A percentile compares a stretch with the other conserved stretches of the same genome.
phyloP scores from a whole-genome alignment of 92 coral and sea anemone species.

The Porites divaricata region DNA sequence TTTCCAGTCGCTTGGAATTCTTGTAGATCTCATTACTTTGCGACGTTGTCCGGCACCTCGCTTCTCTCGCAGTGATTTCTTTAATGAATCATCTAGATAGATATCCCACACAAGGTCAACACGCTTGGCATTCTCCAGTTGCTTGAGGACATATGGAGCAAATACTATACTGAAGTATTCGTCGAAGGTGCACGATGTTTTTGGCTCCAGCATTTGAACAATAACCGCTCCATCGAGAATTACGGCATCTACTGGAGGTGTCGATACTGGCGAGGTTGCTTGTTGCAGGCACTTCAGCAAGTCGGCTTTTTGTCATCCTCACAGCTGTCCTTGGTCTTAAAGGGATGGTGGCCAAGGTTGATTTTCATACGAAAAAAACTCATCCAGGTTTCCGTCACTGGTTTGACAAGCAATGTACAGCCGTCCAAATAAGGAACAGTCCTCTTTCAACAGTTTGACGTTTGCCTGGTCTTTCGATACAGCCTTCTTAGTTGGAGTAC shows the following conservation, averaged over 20 bases:
- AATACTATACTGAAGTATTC: slow-evolving; percentile 73
- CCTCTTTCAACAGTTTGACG: slow-evolving; percentile 57
- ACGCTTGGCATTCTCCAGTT: slow-evolving; percentile 63
- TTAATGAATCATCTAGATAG: slow-evolving; percentile 65
- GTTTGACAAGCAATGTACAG: slow-evolving; percentile 72
- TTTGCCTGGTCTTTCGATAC: slow-evolving; percentile 62
- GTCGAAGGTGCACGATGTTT: slow-evolving; percentile 67
- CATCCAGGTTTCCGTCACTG: slow-evolving; percentile 73
- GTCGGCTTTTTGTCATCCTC: slow-evolving; percentile 81
- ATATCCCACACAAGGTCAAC: slow-evolving; percentile 78
- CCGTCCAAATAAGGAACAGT: slow-evolving; percentile 57
- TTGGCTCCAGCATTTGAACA: slow-evolving; percentile 71
- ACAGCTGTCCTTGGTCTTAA: slow-evolving; percentile 61
- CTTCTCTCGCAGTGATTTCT: slow-evolving; percentile 70
- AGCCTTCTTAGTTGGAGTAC: slow-evolving; percentile 45
- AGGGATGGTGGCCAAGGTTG: slow-evolving; percentile 85
- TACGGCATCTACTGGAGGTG: slow-evolving; percentile 63
- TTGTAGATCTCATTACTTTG: slow-evolving; percentile 62
- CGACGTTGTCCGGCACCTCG: slow-evolving; percentile 79
- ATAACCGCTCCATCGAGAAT: slow-evolving; percentile 78
- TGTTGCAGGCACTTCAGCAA: slow-evolving; percentile 74
- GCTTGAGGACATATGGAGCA: slow-evolving; percentile 66
- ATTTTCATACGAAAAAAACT: slow-evolving; percentile 67
- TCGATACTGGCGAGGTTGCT: slow-evolving; percentile 46
- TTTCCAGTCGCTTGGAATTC: slow-evolving; percentile 74